These are phyloP conservation scores for Chaetodon auriga DNA, from an alignment of 2,113 vertebrate species.

Conservation along the genomic window DNA sequence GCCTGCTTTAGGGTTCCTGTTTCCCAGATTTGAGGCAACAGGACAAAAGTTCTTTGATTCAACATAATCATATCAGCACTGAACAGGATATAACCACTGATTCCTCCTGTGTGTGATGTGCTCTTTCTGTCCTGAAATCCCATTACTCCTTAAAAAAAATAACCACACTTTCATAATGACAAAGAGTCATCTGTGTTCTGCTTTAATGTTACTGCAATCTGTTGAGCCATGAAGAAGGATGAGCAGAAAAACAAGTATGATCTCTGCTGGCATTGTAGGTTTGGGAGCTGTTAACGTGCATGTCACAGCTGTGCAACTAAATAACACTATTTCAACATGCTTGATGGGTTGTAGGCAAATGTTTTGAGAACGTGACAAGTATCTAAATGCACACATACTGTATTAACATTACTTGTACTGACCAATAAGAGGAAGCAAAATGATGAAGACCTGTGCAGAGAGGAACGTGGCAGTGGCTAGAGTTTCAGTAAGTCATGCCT, in stretches of 20 bases:
- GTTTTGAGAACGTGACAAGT: neutral
- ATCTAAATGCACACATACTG: neutral
- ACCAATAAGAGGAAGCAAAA: neutral
- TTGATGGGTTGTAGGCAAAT: neutral
- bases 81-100: neutral
- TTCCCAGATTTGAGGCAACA: constrained; percentile 9
- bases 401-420: neutral
- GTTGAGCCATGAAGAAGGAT: neutral
- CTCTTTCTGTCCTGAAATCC: neutral
- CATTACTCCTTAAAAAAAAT: neutral
- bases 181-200: neutral
- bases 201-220: neutral
- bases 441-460: neutral
- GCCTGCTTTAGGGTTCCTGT: constrained; percentile 26
- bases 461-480: neutral
- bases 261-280: neutral
- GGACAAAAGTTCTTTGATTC: constrained; percentile 38
- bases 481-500: neutral
- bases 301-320: neutral
- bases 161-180: neutral
- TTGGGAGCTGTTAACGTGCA: neutral
- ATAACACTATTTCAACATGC: neutral
- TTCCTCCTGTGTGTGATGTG: neutral
- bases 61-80: constrained; percentile 18
- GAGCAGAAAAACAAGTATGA: neutral